Evolutionary conservation across 1,140 invertebrate genomes (phyloP), one percentile per base, ranked within the genome.

Genomic region (Megalopta genalis): DNA sequence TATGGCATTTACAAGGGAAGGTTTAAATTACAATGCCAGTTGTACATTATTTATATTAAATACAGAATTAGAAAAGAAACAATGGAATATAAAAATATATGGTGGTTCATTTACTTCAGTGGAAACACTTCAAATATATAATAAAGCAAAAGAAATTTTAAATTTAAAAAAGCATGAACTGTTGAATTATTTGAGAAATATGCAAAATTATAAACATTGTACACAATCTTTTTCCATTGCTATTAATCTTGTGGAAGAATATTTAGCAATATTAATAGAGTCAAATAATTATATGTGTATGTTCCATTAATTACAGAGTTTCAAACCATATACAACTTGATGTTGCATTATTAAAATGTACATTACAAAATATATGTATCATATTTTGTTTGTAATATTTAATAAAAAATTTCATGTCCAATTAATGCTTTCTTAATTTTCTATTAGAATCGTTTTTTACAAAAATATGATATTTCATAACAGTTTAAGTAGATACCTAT

Each of bases 11-110:
- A 93, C 93, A 81, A 87, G 87, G 4, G 90, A 92, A 81, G 94
- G 94, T 23, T 81, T 95, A 70, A 95, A 94, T 91, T 95, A 94
- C 86, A 94, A 93, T 90, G 90, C 90, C 5, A 88, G 84, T 73
- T 88, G 88, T 74, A 76, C 90, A 62, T 87, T 93, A 63, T 94
- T 90, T 74, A 76, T 93, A 70, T 70, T 88, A n/a, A 84, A 77
- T 54, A 90, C 89, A 77, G 77, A 77, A 25, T 78, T 85, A 62
- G 70, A 86, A 59, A 80, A 74, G 37, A 49, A 88, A 46, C 49
- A 84, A 66, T 91, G 91, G 83, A 90, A 88, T 65, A 64, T 79
- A 21, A 91, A 90, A 78, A 88, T 93, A 57, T 93, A 90, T 82
- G 79, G 81, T 18, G 73, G 86, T 76, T 72, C 86, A 23, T 89